Percentiles rank a stretch among this genome's conserved stretches.
Conservation (phyloP, 2,888 invertebrate species). For the Drosophila limbata region DNA sequence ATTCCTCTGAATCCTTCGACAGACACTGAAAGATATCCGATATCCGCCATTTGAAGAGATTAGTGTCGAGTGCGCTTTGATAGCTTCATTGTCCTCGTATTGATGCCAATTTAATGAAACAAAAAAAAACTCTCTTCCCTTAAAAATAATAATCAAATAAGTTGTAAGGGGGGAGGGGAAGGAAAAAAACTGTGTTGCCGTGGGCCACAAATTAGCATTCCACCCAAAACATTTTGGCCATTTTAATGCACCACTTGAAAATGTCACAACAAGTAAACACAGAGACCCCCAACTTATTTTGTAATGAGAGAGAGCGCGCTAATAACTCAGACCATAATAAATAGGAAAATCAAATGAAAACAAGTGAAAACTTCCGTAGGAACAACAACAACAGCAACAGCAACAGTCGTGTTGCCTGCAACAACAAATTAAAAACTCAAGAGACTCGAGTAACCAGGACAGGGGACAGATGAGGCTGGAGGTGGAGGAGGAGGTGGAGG, state of each 20-base stretch:
- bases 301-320: conserved; percentile 60
- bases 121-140: not conserved
- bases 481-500: not conserved
- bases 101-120: conserved; percentile 44
- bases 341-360: conserved; percentile 78
- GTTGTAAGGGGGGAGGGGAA: too few relatives aligned
- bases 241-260: conserved; percentile 59
- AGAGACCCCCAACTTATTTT: conserved; percentile 28
- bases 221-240: conserved; percentile 7
- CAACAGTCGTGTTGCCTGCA: conserved; percentile 35
- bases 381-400: conserved; percentile 34
- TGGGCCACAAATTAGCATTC: conserved; percentile 36
- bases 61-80: conserved; percentile 59
- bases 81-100: conserved; percentile 25
- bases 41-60: conserved; percentile 59
- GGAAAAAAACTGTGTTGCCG: conserved; percentile 9
- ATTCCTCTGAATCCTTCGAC: conserved; percentile 11
- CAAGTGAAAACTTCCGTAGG: conserved; percentile 72
- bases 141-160: conserved; percentile 25
- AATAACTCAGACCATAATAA: conserved; percentile 77
- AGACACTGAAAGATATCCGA: conserved; percentile 33
- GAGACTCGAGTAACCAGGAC: conserved; percentile 36
- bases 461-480: not conserved
- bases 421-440: conserved; percentile 62
- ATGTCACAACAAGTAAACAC: conserved; percentile 74